These are phyloP conservation scores for Hycleus cichorii DNA, from an alignment of 1,140 invertebrate genomes.

Conservation along the genomic window DNA sequence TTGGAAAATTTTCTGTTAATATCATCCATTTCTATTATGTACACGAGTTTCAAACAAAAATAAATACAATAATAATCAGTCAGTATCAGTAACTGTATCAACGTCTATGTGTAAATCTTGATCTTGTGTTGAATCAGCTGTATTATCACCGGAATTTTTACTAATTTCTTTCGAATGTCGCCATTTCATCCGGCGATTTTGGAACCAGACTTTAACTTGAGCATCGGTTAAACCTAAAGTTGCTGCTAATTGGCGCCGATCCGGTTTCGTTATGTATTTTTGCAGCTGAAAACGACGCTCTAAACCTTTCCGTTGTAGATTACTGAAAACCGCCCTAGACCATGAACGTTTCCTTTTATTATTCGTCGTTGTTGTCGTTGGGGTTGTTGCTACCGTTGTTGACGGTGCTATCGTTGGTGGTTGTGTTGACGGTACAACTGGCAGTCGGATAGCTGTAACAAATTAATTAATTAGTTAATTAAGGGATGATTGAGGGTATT, in stretches of 20 bases:
- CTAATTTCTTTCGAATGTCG: conserved; percentile 66
- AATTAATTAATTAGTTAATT: too few species aligned
- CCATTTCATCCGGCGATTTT: conserved; percentile 92
- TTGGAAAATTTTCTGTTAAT: too few species aligned
- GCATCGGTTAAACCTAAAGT: conserved; percentile 85
- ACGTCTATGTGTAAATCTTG: conserved; percentile 37
- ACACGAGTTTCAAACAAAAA: neutral
- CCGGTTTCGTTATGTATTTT: conserved; percentile 92
- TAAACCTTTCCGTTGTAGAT: conserved; percentile 81
- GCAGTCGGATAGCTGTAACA: conserved; percentile 28
- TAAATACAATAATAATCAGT: conserved; percentile 20
- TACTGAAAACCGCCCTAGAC: conserved; percentile 91
- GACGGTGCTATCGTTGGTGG: conserved; percentile 10
- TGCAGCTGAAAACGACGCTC: conserved; percentile 88
- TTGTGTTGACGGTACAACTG: conserved; percentile 21
- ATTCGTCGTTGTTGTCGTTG: conserved; percentile 9
- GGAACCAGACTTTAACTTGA: conserved; percentile 91
- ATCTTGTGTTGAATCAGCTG: conserved; percentile 36
- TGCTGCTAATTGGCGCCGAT: conserved; percentile 81
- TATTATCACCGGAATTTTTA: conserved; percentile 26
- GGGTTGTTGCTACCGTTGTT: neutral
- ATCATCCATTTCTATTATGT: too few species aligned
- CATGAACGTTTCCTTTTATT: conserved; percentile 77
- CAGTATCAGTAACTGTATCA: conserved; percentile 34
- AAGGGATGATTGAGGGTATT: too few species aligned